Base-by-base conservation (phyloP, 2,888 invertebrate genomes). In the Caenorhabditis wallacei region DNA sequence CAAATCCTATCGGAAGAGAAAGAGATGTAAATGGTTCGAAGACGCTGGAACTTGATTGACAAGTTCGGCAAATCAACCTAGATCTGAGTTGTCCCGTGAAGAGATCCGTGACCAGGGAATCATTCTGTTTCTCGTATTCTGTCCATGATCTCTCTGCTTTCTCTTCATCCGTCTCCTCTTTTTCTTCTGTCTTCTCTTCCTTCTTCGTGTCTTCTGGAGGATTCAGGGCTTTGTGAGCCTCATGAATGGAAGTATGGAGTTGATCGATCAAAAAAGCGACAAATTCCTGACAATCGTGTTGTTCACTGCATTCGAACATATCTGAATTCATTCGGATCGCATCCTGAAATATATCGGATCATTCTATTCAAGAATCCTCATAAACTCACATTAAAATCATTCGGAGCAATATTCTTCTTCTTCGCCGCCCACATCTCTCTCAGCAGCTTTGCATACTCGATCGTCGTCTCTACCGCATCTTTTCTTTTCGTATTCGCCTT, bases 21-120 rank as follows among this genome's bases (percentile, higher is more conserved):
- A 97, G 94, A 93, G 96, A 95, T 92, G 96, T 96, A 94, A 97
- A 97, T 1, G 96, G 95, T 93, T 97, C 97, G 93, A 97, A 97
- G 54, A 96, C 87, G 26, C 85, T 76, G 2, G 96, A 96, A 90
- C 95, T 95, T 85, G 95, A 94, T 11, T 95, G 95, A 93, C 97
- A 97, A 24, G 95, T 94, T 90, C 95, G 94, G 93, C 97, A 97
- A 61, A 95, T 95, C 68, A 95, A 95, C 92, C 95, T 95, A 4
- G 96, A 97, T 93, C 96, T 96, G 11, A 97, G 94, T 92, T 96
- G 96, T 0, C 97, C 97, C 93, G 84, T 78, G 69, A 89, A 88
- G 1, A 88, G 80, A 20, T 71, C 61, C 4, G 87, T 82, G 13
- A 87, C 83, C 0, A 87, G 74, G 2, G 85, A 86, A 5, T 81